Evolutionary conservation across 2,888 invertebrate species (phyloP), one percentile per base, ranked within the genome.

Genomic region (Lymantria dispar): DNA sequence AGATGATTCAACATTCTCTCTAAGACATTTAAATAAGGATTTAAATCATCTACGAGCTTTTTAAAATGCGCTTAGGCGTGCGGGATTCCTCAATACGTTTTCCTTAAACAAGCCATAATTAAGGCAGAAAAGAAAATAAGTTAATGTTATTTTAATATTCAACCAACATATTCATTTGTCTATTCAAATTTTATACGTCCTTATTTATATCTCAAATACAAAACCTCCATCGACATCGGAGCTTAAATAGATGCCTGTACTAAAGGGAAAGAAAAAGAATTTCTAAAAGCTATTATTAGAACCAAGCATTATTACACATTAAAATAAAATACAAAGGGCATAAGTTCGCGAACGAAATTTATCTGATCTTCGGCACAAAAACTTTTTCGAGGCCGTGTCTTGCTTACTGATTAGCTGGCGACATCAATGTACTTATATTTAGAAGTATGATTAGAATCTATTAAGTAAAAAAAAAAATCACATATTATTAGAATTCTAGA

Each of bases 321-420:
- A 45, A 38, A 38, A 70, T 72, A 72, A 73, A 64, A 75, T 74
- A 72, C 74, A 76, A 81, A 85, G 80, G 75, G 74, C 78, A 80
- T 45, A 46, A 52, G 81, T 80, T 85, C 74, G 85, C 82, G 76
- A 83, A 79, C 76, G 74, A 74, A 81, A 76, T 76, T 70, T 84
- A 87, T 88, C 88, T 76, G 83, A 82, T 88, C 78, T 78, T 75
- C 68, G 78, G 74, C 74, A 62, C 64, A 62, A 86, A 83, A 85
- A 81, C 73, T 75, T 60, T 5, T 76, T 7, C 33, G 80, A 72
- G 84, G 84, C 83, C 68, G 72, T 67, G 74, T 70, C 62, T 61
- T 60, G 54, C 66, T 73, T 72, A 64, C 74, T 76, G 78, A 81
- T 80, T 76, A 77, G 72, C 59, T 66, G 72, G 62, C 76, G 75